Conservation (phyloP, 53 echinoderm and acorn worm species). For the Zoroaster sp. region DNA sequence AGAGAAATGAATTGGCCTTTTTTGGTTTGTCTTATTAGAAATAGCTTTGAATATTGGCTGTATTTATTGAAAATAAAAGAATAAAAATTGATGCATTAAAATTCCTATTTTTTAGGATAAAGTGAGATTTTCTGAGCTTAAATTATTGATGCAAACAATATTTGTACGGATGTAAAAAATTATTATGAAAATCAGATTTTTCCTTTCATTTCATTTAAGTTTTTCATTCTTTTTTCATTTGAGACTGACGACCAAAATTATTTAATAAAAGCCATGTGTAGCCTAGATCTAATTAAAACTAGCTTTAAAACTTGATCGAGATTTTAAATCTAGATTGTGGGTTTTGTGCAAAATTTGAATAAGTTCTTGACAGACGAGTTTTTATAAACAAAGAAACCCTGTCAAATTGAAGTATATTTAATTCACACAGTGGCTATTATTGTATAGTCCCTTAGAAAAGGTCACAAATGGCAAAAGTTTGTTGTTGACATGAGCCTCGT, state of each 20-base stretch:
- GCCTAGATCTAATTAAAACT: not conserved
- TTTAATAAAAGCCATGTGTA: not conserved
- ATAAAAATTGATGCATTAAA: slow-evolving; percentile 34
- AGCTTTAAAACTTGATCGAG: not conserved
- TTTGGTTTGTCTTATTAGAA: slow-evolving; percentile 35
- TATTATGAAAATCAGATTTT: slow-evolving; percentile 1
- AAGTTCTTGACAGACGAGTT: not conserved
- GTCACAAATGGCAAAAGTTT: too few relatives aligned
- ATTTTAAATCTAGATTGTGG: not conserved
- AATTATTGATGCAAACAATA: slow-evolving; percentile 58
- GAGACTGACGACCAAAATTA: slow-evolving; percentile 40
- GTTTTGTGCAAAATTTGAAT: not conserved
- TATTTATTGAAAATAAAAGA: slow-evolving; percentile 52
- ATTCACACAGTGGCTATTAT: not conserved
- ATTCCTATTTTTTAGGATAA: slow-evolving; percentile 40
- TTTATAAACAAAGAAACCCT: not conserved
- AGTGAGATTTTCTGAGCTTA: slow-evolving; percentile 50
- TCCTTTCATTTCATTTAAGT: slow-evolving; percentile 2
- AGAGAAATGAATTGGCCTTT: slow-evolving; percentile 35
- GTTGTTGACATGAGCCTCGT: not conserved
- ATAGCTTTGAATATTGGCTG: slow-evolving; percentile 50
- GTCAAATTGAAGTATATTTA: not conserved
- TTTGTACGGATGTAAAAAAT: slow-evolving; percentile 55
- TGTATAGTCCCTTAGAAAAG: not conserved
- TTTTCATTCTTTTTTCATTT: not conserved